Evolutionary conservation across 2,888 invertebrate species (phyloP).

Genomic region (Mesochorus sp.): DNA sequence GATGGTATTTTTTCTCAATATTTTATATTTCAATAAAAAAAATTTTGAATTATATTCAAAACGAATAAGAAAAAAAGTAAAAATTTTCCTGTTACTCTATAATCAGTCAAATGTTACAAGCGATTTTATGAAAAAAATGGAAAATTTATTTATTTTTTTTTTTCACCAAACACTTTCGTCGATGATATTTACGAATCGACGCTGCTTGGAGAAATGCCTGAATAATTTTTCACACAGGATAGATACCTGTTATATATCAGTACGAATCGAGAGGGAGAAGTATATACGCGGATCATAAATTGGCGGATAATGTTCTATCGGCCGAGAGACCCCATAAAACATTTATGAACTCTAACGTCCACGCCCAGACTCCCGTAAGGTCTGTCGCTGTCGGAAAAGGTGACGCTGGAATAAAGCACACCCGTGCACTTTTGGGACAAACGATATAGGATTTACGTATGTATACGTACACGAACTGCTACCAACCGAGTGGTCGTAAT

Average conservation of each 20-base stretch:
- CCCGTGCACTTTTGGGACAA: conserved; percentile 21
- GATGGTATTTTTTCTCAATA: neutral
- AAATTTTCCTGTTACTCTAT: neutral
- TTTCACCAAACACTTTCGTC: conserved; percentile 10
- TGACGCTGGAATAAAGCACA: conserved; percentile 43
- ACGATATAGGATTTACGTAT: neutral
- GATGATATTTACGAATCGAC: conserved; percentile 2
- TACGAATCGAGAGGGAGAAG: neutral
- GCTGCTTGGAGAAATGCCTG: neutral
- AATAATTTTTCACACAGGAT: neutral
- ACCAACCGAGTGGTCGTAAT: neutral
- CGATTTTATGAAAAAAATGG: neutral
- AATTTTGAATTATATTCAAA: neutral
- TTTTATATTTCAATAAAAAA: neutral
- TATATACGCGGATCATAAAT: conserved; percentile 69
- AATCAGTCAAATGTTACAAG: neutral
- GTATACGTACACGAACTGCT: neutral
- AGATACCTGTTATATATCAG: conserved; percentile 14
- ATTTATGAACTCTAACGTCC: conserved; percentile 69
- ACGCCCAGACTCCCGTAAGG: conserved; percentile 4
- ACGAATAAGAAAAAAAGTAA: neutral
- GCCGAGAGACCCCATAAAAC: conserved; percentile 68
- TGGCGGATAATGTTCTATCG: conserved; percentile 69
- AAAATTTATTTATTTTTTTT: conserved; percentile 1
- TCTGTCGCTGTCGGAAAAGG: conserved; percentile 35